These are phyloP conservation scores for Polydrusus pterygomalis DNA, from an alignment of 2,888 invertebrate species.

Conservation along the genomic window DNA sequence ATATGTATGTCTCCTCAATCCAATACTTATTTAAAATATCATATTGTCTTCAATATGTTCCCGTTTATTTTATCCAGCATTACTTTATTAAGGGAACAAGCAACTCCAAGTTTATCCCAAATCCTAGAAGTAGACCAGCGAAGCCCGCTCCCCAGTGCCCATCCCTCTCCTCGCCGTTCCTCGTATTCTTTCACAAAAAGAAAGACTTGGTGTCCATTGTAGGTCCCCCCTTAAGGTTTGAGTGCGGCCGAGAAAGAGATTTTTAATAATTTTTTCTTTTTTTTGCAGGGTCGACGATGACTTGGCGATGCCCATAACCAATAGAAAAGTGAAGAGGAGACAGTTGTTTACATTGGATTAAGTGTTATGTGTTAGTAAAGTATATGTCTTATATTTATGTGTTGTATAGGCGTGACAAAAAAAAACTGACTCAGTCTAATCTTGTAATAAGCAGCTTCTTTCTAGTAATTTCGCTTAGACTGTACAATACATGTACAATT, in stretches of 20 bases:
- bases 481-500: too few relatives aligned
- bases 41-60: background rate
- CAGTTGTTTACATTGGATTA: conserved; percentile 12
- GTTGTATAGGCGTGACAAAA: too few relatives aligned
- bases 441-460: too few relatives aligned
- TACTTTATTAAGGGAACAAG: conserved; percentile 7
- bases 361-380: background rate
- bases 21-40: too few relatives aligned
- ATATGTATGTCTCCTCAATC: too few relatives aligned
- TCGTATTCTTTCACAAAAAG: background rate
- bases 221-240: conserved; percentile 4
- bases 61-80: background rate
- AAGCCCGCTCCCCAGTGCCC: background rate
- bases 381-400: too few relatives aligned
- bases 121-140: background rate
- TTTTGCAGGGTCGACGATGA: conserved; percentile 28
- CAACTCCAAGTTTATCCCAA: conserved; percentile 23
- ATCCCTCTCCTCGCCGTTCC: background rate
- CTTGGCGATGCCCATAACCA: background rate
- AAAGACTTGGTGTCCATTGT: conserved; percentile 27
- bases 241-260: background rate
- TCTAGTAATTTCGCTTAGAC: too few relatives aligned
- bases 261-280: conserved; percentile 19
- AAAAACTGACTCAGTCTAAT: too few relatives aligned
- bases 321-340: conserved; percentile 3